Base-by-base conservation (phyloP, 2,113 vertebrate species). In the Xyrauchen texanus region DNA sequence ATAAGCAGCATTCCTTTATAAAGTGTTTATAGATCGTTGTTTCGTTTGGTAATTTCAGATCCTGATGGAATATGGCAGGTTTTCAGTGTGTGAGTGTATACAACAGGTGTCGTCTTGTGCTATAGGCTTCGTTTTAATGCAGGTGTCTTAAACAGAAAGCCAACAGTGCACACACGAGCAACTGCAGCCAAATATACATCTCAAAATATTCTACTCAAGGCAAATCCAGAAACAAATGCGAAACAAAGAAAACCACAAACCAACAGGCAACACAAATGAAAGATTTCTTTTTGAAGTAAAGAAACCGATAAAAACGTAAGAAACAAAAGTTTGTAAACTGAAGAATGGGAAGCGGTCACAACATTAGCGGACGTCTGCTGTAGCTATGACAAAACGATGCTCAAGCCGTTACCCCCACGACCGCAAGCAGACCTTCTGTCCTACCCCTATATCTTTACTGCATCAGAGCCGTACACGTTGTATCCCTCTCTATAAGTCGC, bases 401-500 rank as follows among this genome's bases (percentile, higher is more conserved):
- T 49, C 72, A 75, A 58, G 60, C 16, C 46, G 61, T 53, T 34
- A 76, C 16, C 61, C 73, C 73, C 62, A n/a, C 16, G 71, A 62
- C 42, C 69, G 46, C 55, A 72, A 72, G 72, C 72, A 51, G 72
- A 62, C 45, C 7, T 13, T 68, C 73, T 63, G 61, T 97, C 98
- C 96, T 98, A 98, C 97, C 98, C 95, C 96, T 99, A 99, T 96
- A 99, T 99, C 95, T 99, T 99, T 96, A 99, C 95, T 96, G 97
- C 98, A 93, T 99, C 98, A 94, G 96, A 98, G 95, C 98, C 98
- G 95, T 99, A 99, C 94, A 99, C 98, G 95, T 99, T 99, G 97
- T 99, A 99, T 95, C 98, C 98, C 96, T 99, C 98, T 96, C 97
- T 99, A 96, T 99, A 99, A 92, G 98, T 99, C 94, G 98, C 98